phyloP scores from a whole-genome alignment of 1,140 invertebrate species.

The Nasonia vitripennis region DNA sequence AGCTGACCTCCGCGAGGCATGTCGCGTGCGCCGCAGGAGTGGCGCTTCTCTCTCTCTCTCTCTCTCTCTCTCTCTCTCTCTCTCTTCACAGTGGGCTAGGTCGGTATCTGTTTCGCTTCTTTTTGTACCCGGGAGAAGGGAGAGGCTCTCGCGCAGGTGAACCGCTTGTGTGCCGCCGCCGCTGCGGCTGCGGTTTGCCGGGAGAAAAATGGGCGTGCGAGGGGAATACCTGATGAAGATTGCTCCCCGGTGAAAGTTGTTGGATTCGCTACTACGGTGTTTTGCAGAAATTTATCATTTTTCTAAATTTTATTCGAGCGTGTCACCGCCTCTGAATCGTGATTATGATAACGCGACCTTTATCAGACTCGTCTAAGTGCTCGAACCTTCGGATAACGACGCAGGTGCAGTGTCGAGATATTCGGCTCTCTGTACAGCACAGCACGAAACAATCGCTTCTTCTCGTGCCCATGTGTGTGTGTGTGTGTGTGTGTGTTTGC shows the following conservation, averaged over 20 bases:
- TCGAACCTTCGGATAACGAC: too few species aligned
- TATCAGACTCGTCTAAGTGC: too few species aligned
- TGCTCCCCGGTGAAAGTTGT: background rate
- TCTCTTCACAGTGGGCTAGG: background rate
- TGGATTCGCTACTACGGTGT: too few species aligned
- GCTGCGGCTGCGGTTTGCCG: background rate
- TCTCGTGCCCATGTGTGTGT: too few species aligned
- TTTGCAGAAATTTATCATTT: too few species aligned
- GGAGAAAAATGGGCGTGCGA: background rate
- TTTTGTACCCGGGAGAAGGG: slow-evolving; percentile 1
- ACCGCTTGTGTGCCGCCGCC: background rate
- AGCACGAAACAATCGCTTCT: too few species aligned
- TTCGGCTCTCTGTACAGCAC: too few species aligned
- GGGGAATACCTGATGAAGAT: background rate
- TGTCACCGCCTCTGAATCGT: too few species aligned
- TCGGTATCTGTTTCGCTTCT: slow-evolving; percentile 1
- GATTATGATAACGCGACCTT: too few species aligned
- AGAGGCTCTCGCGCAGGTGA: slow-evolving; percentile 29
- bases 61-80: slow-evolving; percentile 48
- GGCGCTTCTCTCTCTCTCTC: slow-evolving; percentile 55
- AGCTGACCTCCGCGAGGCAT: slow-evolving; percentile 72
- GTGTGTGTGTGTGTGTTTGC: too few species aligned
- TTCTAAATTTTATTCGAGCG: too few species aligned
- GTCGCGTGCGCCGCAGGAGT: slow-evolving; percentile 67
- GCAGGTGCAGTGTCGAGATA: too few species aligned